Conservation (phyloP, 2,888 invertebrate species). For the Napeogenes sylphis region DNA sequence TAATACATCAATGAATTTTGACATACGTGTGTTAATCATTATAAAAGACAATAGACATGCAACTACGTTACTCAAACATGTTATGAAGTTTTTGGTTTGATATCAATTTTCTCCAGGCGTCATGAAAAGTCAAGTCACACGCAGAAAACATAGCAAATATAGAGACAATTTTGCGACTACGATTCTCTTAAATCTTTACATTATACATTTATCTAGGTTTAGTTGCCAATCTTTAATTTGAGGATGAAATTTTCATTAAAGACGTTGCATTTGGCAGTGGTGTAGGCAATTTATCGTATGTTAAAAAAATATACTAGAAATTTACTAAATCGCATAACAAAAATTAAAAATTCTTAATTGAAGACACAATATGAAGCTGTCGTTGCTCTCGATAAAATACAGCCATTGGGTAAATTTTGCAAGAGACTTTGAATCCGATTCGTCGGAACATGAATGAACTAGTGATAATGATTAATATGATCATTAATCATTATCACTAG, state of each 20-base stretch:
- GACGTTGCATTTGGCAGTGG: background rate
- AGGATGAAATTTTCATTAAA: slow-evolving; percentile 3
- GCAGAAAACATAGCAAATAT: background rate
- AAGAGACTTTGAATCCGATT: no score
- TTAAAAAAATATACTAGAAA: background rate
- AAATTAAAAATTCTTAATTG: no score
- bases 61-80: background rate
- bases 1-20: background rate
- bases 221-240: background rate
- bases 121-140: background rate
- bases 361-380: no score
- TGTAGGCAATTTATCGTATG: background rate
- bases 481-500: no score
- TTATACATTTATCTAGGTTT: background rate
- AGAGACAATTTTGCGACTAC: background rate
- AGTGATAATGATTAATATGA: no score
- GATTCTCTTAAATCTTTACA: slow-evolving; percentile 1
- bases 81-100: background rate
- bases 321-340: background rate
- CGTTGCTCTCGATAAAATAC: no score
- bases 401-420: no score
- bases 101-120: slow-evolving; percentile 3
- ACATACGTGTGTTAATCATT: background rate
- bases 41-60: background rate
- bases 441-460: no score